These are phyloP conservation scores for Octomys mimax DNA, from an alignment of 2,797 vertebrate species.

Conservation along the genomic window DNA sequence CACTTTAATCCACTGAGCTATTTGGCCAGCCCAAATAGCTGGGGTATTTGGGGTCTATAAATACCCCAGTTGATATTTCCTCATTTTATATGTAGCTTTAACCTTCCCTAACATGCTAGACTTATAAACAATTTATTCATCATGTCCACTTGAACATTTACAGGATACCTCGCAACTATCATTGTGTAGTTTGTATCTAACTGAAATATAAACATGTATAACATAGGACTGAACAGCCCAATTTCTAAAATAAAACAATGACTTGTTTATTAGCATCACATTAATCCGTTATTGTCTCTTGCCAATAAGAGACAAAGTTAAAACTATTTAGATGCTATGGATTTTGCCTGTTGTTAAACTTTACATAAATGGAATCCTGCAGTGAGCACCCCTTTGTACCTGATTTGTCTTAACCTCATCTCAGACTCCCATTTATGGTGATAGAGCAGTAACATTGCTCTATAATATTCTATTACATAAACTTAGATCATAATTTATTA, in stretches of 20 bases:
- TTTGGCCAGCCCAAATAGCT: too few species aligned
- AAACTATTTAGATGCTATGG: not conserved
- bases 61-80: not conserved
- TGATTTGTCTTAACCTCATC: not conserved
- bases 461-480: not conserved
- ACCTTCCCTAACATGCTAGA: not conserved
- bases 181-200: not conserved
- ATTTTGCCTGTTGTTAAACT: not conserved
- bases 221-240: not conserved
- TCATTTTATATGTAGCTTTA: not conserved
- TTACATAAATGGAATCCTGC: not conserved
- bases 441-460: not conserved
- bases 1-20: too few species aligned
- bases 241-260: not conserved
- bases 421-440: not conserved
- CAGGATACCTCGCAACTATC: not conserved
- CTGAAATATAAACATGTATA: not conserved
- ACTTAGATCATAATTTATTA: not conserved
- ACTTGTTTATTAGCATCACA: not conserved
- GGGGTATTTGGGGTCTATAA: not conserved
- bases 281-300: not conserved
- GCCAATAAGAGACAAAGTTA: not conserved
- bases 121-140: fast-evolving
- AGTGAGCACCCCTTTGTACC: not conserved
- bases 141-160: not conserved